A percentile compares a stretch with the other conserved stretches of the same genome.
Conservation (phyloP, 2,888 invertebrate genomes). For the Tenthredo distinguenda region DNA sequence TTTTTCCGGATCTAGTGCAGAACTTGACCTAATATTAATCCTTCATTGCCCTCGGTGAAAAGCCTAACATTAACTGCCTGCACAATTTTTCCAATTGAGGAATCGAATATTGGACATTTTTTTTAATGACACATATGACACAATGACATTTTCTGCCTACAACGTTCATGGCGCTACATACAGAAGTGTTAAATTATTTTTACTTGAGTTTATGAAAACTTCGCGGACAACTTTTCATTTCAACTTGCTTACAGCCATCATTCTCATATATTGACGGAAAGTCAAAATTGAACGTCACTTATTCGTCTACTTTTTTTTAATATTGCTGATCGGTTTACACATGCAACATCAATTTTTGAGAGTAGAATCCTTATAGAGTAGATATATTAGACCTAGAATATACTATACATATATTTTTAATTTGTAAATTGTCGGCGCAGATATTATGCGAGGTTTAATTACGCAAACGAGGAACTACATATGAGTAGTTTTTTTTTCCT, state of each 20-base stretch:
- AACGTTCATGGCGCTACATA: no score
- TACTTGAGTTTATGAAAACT: not conserved
- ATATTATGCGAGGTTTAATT: not conserved
- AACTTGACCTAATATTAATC: constrained; percentile 34
- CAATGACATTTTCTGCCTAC: no score
- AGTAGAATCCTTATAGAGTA: not conserved
- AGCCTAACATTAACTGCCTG: not conserved
- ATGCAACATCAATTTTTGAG: no score
- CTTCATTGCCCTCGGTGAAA: not conserved
- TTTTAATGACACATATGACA: not conserved
- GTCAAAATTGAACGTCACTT: not conserved
- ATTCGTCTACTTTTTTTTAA: not conserved
- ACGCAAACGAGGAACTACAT: not conserved
- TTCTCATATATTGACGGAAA: not conserved
- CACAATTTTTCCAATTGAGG: not conserved
- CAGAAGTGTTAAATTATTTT: not conserved
- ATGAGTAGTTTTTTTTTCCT: not conserved
- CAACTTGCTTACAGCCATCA: not conserved
- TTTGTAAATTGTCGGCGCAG: not conserved
- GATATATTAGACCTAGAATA: not conserved
- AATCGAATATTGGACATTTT: not conserved
- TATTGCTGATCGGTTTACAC: no score
- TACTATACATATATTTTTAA: not conserved
- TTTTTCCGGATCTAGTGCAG: constrained; percentile 13
- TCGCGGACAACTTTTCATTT: not conserved